A percentile compares a stretch with the other conserved stretches of the same genome.
phyloP scores from a whole-genome alignment of 2,113 vertebrate species.

The Colius striatus region DNA sequence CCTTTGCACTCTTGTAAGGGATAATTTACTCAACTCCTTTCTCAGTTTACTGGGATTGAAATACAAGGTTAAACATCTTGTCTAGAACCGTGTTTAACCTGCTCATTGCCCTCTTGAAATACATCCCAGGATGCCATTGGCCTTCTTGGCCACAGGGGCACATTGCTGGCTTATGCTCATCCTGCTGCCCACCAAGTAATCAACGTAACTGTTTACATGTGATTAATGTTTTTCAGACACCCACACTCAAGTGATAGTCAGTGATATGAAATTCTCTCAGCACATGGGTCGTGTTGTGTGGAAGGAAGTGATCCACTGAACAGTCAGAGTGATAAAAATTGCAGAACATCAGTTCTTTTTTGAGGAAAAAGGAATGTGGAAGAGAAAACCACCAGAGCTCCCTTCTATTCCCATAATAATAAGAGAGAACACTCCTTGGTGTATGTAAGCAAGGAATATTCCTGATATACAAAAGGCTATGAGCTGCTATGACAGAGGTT shows the following conservation, averaged over 20 bases:
- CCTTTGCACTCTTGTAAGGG: not conserved
- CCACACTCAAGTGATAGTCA: not conserved
- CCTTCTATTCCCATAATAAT: conserved; percentile 42
- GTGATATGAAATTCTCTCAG: not conserved
- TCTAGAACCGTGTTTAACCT: not conserved
- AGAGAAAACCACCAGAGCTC: not conserved
- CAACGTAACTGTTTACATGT: not conserved
- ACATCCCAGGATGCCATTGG: no score
- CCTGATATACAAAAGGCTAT: not conserved
- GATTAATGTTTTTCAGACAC: not conserved
- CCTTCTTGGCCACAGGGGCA: no score
- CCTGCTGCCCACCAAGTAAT: not conserved
- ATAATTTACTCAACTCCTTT: not conserved
- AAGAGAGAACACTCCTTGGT: not conserved
- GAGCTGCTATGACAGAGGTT: not conserved
- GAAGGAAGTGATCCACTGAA: not conserved
- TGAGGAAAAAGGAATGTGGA: not conserved
- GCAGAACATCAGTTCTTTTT: not conserved
- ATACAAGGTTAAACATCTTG: not conserved
- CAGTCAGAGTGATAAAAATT: not conserved
- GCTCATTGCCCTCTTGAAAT: not conserved
- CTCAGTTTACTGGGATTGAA: not conserved
- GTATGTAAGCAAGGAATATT: not conserved
- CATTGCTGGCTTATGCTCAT: no score
- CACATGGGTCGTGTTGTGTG: not conserved